Conservation (phyloP, 1,140 invertebrate species). For the Glomeris maerens region DNA sequence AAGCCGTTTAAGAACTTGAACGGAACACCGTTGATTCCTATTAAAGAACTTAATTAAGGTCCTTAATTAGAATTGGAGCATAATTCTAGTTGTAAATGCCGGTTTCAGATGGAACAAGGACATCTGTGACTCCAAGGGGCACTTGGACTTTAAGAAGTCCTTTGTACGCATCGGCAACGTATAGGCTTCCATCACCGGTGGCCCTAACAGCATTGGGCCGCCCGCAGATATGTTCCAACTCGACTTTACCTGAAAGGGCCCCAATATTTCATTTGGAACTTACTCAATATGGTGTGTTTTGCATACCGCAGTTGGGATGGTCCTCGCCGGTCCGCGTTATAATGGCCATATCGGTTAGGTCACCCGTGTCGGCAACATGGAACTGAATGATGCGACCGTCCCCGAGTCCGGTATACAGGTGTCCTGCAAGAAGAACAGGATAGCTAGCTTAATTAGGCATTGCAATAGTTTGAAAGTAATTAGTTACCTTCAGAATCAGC, state of each 20-base stretch:
- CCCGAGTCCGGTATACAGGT: conserved; percentile 21
- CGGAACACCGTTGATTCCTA: conserved; percentile 19
- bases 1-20: conserved; percentile 26
- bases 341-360: conserved; percentile 15
- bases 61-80: background rate
- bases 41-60: background rate
- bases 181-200: conserved; percentile 24
- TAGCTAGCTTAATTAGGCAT: background rate
- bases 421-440: conserved; percentile 15
- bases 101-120: conserved; percentile 1
- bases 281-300: background rate
- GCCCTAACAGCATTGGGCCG: conserved; percentile 27
- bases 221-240: conserved; percentile 21
- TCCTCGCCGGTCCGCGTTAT: conserved; percentile 19
- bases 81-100: background rate
- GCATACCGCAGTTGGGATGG: conserved; percentile 20
- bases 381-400: conserved; percentile 23
- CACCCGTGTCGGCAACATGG: conserved; percentile 9
- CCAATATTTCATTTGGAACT: background rate
- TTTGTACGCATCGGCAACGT: conserved; percentile 27
- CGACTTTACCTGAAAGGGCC: background rate
- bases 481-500: conserved; percentile 20
- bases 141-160: conserved; percentile 28
- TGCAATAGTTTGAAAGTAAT: background rate
- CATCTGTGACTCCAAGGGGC: conserved; percentile 20